Percentiles rank a stretch among this genome's conserved stretches.
Evolutionary conservation across 1,140 invertebrate genomes (phyloP).

Genomic region (Cydia pomonella): DNA sequence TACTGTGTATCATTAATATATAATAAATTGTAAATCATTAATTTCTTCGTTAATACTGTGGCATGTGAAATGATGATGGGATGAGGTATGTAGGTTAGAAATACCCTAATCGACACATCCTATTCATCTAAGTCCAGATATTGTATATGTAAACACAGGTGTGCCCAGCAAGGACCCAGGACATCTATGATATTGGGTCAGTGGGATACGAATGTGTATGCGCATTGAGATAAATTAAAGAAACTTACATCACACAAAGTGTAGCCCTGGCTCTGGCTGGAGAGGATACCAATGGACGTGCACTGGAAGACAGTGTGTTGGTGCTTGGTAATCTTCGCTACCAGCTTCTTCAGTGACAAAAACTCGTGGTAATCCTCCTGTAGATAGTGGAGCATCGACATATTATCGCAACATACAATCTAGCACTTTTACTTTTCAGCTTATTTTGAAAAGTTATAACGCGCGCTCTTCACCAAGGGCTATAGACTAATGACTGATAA

Average conservation of each 20-base stretch:
- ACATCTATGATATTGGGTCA: too few species aligned
- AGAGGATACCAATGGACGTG: background rate
- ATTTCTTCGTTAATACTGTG: too few species aligned
- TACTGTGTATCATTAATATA: too few species aligned
- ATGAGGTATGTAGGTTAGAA: too few species aligned
- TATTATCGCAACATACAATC: background rate
- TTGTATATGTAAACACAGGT: too few species aligned
- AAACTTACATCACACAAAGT: conserved; percentile 3
- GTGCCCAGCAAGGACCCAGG: too few species aligned
- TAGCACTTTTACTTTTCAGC: background rate
- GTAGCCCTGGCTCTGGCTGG: background rate
- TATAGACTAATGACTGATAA: background rate
- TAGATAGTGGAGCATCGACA: background rate
- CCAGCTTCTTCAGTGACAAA: background rate
- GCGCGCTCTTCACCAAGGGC: background rate
- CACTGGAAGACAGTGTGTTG: background rate
- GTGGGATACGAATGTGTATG: too few species aligned
- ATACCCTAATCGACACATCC: too few species aligned
- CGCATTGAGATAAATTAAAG: background rate
- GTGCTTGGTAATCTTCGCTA: background rate
- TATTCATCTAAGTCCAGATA: too few species aligned
- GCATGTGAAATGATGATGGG: too few species aligned
- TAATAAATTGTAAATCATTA: too few species aligned
- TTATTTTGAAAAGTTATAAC: background rate
- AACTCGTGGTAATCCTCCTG: conserved; percentile 2